Percentiles rank a stretch among this genome's conserved stretches.
phyloP scores from a whole-genome alignment of 2,888 invertebrate species.

The Mimumesa dahlbomi region DNA sequence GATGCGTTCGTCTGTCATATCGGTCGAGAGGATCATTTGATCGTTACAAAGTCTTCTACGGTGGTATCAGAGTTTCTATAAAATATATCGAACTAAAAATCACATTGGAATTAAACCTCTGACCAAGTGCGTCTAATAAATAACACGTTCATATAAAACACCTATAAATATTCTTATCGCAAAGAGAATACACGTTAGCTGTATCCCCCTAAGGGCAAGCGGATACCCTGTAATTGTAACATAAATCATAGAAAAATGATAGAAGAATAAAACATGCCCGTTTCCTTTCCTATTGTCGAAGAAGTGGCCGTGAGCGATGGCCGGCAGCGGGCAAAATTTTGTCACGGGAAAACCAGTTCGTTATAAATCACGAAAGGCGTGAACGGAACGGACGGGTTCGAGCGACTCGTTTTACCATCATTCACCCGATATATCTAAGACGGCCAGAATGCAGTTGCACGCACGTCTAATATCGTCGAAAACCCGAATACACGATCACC shows the following conservation, averaged over 20 bases:
- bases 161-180: too few species aligned
- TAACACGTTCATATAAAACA: too few species aligned
- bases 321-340: slow-evolving; percentile 43
- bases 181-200: too few species aligned
- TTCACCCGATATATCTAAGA: slow-evolving; percentile 47
- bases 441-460: background rate
- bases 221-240: too few species aligned
- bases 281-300: slow-evolving; percentile 2
- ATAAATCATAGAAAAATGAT: too few species aligned
- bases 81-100: too few species aligned
- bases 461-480: slow-evolving; percentile 31
- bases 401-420: slow-evolving; percentile 45
- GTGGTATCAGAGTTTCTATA: too few species aligned
- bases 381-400: slow-evolving; percentile 43
- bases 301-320: background rate
- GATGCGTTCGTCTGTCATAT: slow-evolving; percentile 14
- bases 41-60: slow-evolving; percentile 26
- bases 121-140: too few species aligned
- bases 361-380: slow-evolving; percentile 58
- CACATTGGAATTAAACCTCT: too few species aligned
- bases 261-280: background rate
- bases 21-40: slow-evolving; percentile 16
- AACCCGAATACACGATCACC: too few species aligned
- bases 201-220: too few species aligned
- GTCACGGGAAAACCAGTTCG: slow-evolving; percentile 51